phyloP scores from a whole-genome alignment of 2,797 vertebrate species.

The Distichodus sexfasciatus region DNA sequence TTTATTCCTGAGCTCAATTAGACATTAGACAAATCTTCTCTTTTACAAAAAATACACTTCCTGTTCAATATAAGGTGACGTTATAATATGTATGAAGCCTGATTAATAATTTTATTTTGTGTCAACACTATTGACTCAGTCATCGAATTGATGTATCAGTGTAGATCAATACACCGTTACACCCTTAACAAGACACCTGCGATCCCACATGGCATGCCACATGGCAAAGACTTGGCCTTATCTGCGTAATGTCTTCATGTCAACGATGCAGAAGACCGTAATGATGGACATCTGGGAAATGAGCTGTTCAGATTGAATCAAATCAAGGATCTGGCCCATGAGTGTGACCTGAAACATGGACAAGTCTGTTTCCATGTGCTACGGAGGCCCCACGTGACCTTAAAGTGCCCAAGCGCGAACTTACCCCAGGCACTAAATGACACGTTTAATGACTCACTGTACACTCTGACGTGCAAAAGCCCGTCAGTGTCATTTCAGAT shows the following conservation, averaged over 20 bases:
- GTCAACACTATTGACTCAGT: too few species aligned
- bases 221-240: too few species aligned
- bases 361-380: not conserved
- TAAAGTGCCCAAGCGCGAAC: not conserved
- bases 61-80: too few species aligned
- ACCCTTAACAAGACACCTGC: too few species aligned
- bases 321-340: not conserved
- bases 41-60: too few species aligned
- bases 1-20: too few species aligned
- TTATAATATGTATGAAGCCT: too few species aligned
- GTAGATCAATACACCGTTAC: too few species aligned
- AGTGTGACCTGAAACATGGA: not conserved
- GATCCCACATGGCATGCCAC: too few species aligned
- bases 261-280: not conserved
- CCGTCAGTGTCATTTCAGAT: not conserved
- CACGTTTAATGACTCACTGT: conserved; percentile 32
- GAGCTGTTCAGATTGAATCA: not conserved
- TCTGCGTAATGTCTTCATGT: not conserved
- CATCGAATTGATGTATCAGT: too few species aligned
- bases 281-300: not conserved
- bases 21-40: too few species aligned
- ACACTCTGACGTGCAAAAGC: not conserved
- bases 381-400: not conserved
- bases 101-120: too few species aligned
- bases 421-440: not conserved